Percentiles rank a stretch among this genome's conserved stretches.
These are phyloP conservation scores for Toxotes chatareus DNA, from an alignment of 2,113 vertebrate genomes.

Conservation along the genomic window DNA sequence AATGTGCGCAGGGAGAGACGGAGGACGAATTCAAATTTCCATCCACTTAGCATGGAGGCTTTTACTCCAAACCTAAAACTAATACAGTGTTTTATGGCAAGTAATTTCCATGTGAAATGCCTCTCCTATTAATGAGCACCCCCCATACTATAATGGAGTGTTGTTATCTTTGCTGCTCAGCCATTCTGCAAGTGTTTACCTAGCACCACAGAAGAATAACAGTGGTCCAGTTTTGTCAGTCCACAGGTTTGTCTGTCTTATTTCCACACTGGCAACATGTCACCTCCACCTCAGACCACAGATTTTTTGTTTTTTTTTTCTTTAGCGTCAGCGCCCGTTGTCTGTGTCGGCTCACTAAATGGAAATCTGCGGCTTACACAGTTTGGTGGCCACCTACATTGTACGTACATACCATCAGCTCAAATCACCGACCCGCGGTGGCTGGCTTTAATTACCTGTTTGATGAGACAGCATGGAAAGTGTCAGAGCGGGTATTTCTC, in stretches of 20 bases:
- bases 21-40: constrained; percentile 49
- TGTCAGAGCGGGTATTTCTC: constrained; percentile 50
- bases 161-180: constrained; percentile 40
- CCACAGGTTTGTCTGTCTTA: constrained; percentile 5
- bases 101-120: constrained; percentile 44
- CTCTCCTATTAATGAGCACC: constrained; percentile 36
- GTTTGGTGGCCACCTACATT: constrained; percentile 49
- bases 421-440: constrained; percentile 36
- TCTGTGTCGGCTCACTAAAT: constrained; percentile 24
- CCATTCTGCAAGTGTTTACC: constrained; percentile 21
- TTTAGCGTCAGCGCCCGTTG: constrained; percentile 6
- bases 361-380: constrained; percentile 47
- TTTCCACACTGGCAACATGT: constrained; percentile 45
- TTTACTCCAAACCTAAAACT: constrained; percentile 31
- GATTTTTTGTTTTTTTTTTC: constrained; percentile 32
- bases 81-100: constrained; percentile 41
- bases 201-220: constrained; percentile 56
- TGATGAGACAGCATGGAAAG: constrained; percentile 71
- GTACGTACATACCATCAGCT: constrained; percentile 44
- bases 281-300: constrained; percentile 40
- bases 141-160: constrained; percentile 15
- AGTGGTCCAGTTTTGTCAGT: constrained; percentile 28
- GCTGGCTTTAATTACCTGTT: constrained; percentile 73
- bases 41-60: constrained; percentile 27
- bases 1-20: constrained; percentile 7